phyloP scores from a whole-genome alignment of 2,797 vertebrate genomes.

The Gymnothorax javanicus region DNA sequence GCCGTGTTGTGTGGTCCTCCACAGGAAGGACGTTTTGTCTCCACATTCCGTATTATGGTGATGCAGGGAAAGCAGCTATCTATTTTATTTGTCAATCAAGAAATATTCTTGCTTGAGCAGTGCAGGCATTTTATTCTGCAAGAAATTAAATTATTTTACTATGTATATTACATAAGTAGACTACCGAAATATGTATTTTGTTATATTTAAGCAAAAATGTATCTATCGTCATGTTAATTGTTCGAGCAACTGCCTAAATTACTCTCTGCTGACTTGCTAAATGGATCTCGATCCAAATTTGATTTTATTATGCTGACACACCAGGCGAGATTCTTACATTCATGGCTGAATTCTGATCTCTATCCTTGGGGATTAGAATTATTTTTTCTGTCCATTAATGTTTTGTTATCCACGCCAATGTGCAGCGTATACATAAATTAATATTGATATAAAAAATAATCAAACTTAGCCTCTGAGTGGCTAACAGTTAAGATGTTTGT shows the following conservation, averaged over 20 bases:
- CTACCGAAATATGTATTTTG: neutral
- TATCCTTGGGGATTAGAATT: neutral
- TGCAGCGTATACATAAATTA: neutral
- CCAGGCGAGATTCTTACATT: neutral
- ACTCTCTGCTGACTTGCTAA: neutral
- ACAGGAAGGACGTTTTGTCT: constrained; percentile 28
- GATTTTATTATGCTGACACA: neutral
- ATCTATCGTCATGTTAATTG: neutral
- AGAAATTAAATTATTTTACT: constrained; percentile 3
- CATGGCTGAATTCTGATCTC: neutral
- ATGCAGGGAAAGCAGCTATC: neutral
- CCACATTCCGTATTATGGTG: neutral
- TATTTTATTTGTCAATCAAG: neutral
- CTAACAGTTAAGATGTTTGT: no score
- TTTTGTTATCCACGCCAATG: no score
- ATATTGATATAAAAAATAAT: neutral
- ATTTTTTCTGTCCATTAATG: neutral
- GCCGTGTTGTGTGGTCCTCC: constrained; percentile 31
- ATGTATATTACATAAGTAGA: neutral
- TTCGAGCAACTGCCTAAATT: neutral
- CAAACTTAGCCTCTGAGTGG: neutral
- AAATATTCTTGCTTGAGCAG: neutral
- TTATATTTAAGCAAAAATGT: neutral
- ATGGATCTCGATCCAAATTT: neutral
- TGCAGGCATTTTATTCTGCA: neutral